Conservation (phyloP, 2,888 invertebrate genomes). For the Matsumyia berberina region DNA sequence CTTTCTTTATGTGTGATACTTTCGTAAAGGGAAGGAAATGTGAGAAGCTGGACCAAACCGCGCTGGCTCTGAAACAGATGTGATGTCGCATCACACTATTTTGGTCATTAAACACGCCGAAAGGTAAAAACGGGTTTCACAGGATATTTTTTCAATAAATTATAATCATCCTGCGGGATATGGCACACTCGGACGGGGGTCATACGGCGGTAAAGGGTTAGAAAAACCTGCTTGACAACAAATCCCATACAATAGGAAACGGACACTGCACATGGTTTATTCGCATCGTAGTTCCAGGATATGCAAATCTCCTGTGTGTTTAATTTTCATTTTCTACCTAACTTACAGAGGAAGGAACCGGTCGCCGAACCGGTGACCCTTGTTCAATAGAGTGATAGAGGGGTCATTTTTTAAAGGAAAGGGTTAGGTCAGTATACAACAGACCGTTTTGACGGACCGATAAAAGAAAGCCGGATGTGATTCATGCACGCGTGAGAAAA, state of each 20-base stretch:
- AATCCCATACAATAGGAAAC: conserved; percentile 53
- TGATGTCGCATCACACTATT: too few species aligned
- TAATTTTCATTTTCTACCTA: conserved; percentile 14
- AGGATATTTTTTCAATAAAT: conserved; percentile 57
- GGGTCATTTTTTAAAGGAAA: conserved; percentile 57
- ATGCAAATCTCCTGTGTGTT: conserved; percentile 51
- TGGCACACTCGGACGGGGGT: conserved; percentile 61
- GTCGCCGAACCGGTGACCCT: conserved; percentile 59
- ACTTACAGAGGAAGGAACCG: conserved; percentile 49
- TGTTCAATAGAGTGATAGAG: conserved; percentile 14
- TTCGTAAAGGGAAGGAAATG: conserved; percentile 9
- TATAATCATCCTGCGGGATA: conserved; percentile 39
- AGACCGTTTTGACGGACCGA: conserved; percentile 49
- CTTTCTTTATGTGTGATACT: too few species aligned
- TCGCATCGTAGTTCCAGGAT: conserved; percentile 5
- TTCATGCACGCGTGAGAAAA: conserved; percentile 47
- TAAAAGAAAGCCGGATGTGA: conserved; percentile 56
- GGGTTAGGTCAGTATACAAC: conserved; percentile 69
- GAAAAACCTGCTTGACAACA: conserved; percentile 69
- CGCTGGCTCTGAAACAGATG: conserved; percentile 44
- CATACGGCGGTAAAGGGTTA: conserved; percentile 47
- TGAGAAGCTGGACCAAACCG: conserved; percentile 23
- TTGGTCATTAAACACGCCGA: conserved; percentile 50
- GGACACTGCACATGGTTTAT: conserved; percentile 51
- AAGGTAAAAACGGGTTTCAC: conserved; percentile 62